Evolutionary conservation across 2,888 invertebrate genomes (phyloP), one percentile per base, ranked within the genome.

Genomic region (Melanchra persicariae): DNA sequence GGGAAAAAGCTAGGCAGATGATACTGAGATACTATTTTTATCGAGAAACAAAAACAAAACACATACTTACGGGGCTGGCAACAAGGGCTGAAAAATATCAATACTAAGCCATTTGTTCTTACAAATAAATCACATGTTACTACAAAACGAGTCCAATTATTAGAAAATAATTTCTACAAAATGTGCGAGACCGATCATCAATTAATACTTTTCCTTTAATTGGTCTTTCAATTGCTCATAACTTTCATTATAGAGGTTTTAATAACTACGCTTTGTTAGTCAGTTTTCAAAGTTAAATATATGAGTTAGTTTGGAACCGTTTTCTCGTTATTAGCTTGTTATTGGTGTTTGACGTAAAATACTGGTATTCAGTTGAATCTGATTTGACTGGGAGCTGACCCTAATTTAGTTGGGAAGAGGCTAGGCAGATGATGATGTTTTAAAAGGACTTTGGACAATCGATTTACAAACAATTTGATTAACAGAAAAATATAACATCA

Each of bases 101-200:
- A 52, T 19, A 19, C 26, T 52, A 26, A 52, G 19, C 26, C 26
- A 2, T 52, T 26, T 26, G 3, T 19, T 26, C 0, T 26, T 3
- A 26, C 26, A 52, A 52, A 52, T 52, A 52, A 52, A 52, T 19
- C 17, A 1, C 19, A 52, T n/a, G 30, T 12, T 5, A 19, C 54
- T 30, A 10, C 52, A 52, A 26, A 52, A 26, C 52, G 17, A 26
- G 40, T 19, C 9, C 52, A 52, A 52, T 52, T 26, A 52, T 4
- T 34, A n/a, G 54, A 54, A 54, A 54, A 30, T 54, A n/a, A 54
- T 30, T 54, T 30, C 54, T 30, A 54, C 54, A 54, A n/a, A 54
- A 54, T n/a, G 54, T 30, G 54, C 19, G 54, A 30, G 30, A n/a
- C 30, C 30, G n/a, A 34, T n/a, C n/a, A 10, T 54, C 19, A 54